A percentile compares a stretch with the other conserved stretches of the same genome.
Conservation (phyloP, 2,888 invertebrate genomes). For the Pimpla rufipes region DNA sequence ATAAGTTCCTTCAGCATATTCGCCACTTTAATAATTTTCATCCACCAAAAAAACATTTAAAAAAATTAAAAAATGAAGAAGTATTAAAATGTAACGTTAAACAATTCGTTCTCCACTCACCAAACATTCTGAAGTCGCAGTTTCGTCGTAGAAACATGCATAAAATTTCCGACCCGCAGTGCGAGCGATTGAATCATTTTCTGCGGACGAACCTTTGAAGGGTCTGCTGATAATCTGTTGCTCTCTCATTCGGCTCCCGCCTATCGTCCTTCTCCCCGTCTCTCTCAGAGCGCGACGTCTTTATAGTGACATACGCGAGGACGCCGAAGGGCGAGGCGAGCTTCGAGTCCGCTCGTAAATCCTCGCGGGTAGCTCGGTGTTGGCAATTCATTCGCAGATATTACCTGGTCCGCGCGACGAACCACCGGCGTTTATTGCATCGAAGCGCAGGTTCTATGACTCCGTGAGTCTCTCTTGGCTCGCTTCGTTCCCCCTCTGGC, state of each 20-base stretch:
- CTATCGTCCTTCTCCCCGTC: no score
- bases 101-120: neutral
- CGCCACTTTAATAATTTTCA: no score
- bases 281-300: no score
- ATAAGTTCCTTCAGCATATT: no score
- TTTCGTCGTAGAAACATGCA: no score
- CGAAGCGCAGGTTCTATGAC: conserved; percentile 57
- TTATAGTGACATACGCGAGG: conserved; percentile 43
- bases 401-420: conserved; percentile 61
- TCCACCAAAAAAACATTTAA: neutral
- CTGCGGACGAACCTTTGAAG: conserved; percentile 1
- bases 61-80: neutral
- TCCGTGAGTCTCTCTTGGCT: conserved; percentile 30
- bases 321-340: conserved; percentile 6
- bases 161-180: no score
- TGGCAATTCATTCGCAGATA: conserved; percentile 68
- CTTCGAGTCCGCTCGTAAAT: conserved; percentile 64
- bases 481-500: conserved; percentile 6
- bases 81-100: neutral
- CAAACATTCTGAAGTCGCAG: no score
- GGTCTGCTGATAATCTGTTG: conserved; percentile 31
- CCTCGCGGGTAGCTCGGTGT: conserved; percentile 48
- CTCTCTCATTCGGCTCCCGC: conserved; percentile 38
- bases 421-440: conserved; percentile 67
- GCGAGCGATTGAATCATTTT: conserved; percentile 52